Evolutionary conservation across 2,888 invertebrate species (phyloP), one percentile per base, ranked within the genome.

Genomic region (Strigamia maritima): DNA sequence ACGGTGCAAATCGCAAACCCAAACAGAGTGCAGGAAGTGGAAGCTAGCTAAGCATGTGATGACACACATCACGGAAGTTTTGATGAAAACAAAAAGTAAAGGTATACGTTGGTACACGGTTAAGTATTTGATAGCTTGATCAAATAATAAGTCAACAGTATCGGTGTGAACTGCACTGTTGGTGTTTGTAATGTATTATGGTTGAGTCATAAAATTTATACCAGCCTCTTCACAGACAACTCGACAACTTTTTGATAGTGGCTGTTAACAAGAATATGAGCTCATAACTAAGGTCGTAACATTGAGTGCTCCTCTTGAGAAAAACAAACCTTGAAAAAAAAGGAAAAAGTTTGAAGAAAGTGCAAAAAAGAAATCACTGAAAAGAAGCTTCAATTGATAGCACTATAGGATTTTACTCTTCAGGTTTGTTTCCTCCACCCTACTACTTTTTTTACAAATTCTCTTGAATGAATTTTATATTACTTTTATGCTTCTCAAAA

Each of bases 21-120:
- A 77, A 38, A 77, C 24, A 77, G 77, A 77, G 77, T 77, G 77
- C 77, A 40, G 54, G 77, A 77, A 77, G 54, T 40, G 49, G 54
- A 77, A 49, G 77, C 77, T 40, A 40, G 40, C 75, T 70, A 16
- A 70, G 70, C 70, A 28, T 26, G 70, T 70, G n/a, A 28, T 16
- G 28, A 28, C 70, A 28, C 28, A 70, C 70, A 28, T 70, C 70
- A 28, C 70, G 70, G 28, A 70, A 12, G 24, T 70, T 70, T 70
- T 70, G 4, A 22, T 2, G 4, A 70, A 70, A 70, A 24, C 1
- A 26, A 28, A 16, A 19, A 6, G n/a, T n/a, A 19, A 49, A 49
- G n/a, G n/a, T 54, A 54, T n/a, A n/a, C n/a, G 26, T 26, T 12
- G 7, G n/a, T 70, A 26, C 3, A 70, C n/a, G 14, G 70, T 26